These are phyloP conservation scores for Caenorhabditis afra DNA, from an alignment of 2,888 invertebrate genomes.

Conservation along the genomic window DNA sequence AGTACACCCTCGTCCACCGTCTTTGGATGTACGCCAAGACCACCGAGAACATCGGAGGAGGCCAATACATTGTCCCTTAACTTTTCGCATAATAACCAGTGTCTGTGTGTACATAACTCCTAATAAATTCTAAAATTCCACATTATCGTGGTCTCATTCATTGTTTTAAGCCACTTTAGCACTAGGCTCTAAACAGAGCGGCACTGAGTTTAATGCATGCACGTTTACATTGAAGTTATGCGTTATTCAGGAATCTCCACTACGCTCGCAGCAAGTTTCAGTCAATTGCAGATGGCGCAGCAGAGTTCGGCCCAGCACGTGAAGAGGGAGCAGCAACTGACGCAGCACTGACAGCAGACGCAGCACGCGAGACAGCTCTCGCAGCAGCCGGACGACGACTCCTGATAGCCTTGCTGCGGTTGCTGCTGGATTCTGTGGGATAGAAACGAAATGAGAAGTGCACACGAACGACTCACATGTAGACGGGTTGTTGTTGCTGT, in stretches of 20 bases:
- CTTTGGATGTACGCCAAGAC: slow-evolving; percentile 47
- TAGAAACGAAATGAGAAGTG: not conserved
- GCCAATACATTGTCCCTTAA: slow-evolving; percentile 46
- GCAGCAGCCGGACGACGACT: slow-evolving; percentile 23
- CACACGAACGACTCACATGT: slow-evolving; percentile 43
- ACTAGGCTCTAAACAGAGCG: no score
- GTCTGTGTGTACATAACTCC: not conserved
- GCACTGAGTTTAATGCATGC: no score
- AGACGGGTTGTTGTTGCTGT: slow-evolving; percentile 26
- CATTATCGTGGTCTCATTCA: no score
- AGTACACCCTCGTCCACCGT: slow-evolving; percentile 40
- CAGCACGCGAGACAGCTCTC: slow-evolving; percentile 38
- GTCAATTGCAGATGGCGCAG: slow-evolving; percentile 28
- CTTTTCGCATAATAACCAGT: not conserved
- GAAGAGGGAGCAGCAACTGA: slow-evolving; percentile 42
- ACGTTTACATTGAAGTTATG: no score
- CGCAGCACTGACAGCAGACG: slow-evolving; percentile 42
- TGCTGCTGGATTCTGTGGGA: slow-evolving; percentile 30
- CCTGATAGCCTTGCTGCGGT: slow-evolving; percentile 10
- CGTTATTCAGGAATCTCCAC: no score
- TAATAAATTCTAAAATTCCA: no score
- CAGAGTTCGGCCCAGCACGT: slow-evolving; percentile 42
- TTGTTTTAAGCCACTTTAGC: no score
- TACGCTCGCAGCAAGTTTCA: not conserved
- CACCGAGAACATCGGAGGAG: slow-evolving; percentile 37